A percentile compares a stretch with the other conserved stretches of the same genome.
Evolutionary conservation across 2,888 invertebrate genomes (phyloP).

Genomic region (Acronicta leporina): DNA sequence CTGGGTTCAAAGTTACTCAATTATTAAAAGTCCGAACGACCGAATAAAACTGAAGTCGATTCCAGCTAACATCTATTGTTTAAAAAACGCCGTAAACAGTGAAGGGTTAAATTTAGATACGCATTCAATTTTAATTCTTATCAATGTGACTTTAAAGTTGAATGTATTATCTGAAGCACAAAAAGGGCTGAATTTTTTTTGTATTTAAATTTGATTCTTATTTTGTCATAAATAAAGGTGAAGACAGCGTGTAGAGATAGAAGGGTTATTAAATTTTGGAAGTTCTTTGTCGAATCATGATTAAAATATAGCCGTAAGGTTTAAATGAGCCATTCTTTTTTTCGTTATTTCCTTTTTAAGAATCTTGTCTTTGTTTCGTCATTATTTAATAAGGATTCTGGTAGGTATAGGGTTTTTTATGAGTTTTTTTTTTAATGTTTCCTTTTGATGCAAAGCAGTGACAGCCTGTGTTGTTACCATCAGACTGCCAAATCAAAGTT

Average conservation of each 20-base stretch:
- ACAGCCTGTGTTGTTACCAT: too few relatives aligned
- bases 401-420: not conserved
- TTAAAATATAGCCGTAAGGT: constrained; percentile 47
- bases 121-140: constrained; percentile 25
- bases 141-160: not conserved
- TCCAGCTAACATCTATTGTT: constrained; percentile 50
- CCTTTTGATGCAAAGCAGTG: not conserved
- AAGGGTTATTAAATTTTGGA: constrained; percentile 35
- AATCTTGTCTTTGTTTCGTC: not conserved
- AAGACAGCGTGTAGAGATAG: constrained; percentile 2
- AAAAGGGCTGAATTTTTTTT: constrained; percentile 1
- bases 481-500: too few relatives aligned
- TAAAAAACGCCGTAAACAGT: constrained; percentile 48
- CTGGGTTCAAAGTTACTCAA: constrained; percentile 47
- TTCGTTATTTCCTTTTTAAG: constrained; percentile 22
- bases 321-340: constrained; percentile 34
- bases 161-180: constrained; percentile 12
- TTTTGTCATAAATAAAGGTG: not conserved
- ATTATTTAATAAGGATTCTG: not conserved
- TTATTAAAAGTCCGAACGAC: constrained; percentile 50
- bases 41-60: constrained; percentile 49
- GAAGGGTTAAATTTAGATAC: constrained; percentile 24
- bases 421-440: not conserved
- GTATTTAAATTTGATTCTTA: constrained; percentile 24
- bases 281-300: constrained; percentile 40